Base-by-base conservation (phyloP, 2,888 invertebrate genomes). In the Biston betularia region DNA sequence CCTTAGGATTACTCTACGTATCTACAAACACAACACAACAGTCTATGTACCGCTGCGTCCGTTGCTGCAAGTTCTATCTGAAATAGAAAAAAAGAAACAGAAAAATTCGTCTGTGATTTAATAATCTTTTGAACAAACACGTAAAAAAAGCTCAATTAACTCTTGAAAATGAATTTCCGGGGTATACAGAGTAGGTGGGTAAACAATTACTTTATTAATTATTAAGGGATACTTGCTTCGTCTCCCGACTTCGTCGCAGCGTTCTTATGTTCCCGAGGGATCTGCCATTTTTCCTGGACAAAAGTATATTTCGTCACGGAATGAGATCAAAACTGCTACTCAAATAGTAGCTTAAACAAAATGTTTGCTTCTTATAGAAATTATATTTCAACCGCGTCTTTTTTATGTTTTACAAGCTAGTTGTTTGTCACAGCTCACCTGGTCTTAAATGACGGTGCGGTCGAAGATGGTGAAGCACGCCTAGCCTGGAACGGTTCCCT, bases 1-100 rank as follows among this genome's bases (percentile, higher is more conserved):
- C 61, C 65, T 44, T n/a, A 40, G 61, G 65, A 56, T 45, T 40
- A 50, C 11, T 38, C 50, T 7, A 46, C 65, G 48, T 48, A 14
- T 38, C 24, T 54, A 45, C 48, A 42, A 55, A 14, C 14, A 56
- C 12, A 34, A 38, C 38, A 15, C 15, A 48, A 15, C 9, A 7
- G 15, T 8, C 15, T 46, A 46, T 24, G 9, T 24, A 33, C 11
- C 0, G 10, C 14, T 2, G 9, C 9, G 48, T 46, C 24, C 12
- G 8, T 3, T 2, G 46, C 48, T 48, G 48, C 48, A 48, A 24
- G 24, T 11, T 46, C 15, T 11, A 48, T 3, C 24, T 48, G 33
- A 53, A 53, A 53, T 53, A 14, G 50, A 34, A 50, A 35, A 35
- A 8, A 14, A 34, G 12, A 50, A 50, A 14, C 24, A 8, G 10